Evolutionary conservation across 2,888 invertebrate species (phyloP).

Genomic region (Leptinotarsa haldemani): DNA sequence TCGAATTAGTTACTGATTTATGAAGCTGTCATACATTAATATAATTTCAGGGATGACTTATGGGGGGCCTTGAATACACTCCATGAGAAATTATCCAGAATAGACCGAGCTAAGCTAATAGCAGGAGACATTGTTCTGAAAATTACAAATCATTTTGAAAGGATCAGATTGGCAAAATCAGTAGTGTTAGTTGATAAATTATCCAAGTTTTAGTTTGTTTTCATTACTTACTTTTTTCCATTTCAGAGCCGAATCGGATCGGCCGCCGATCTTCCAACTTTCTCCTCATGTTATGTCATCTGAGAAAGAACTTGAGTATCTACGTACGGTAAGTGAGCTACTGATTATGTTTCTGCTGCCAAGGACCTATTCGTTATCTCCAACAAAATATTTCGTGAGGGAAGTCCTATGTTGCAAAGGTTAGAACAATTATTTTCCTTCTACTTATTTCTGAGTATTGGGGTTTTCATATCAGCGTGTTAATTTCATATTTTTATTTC

Average conservation of each 20-base stretch:
- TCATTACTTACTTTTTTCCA: constrained; percentile 13
- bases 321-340: constrained; percentile 85
- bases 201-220: background rate
- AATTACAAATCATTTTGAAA: constrained; percentile 87
- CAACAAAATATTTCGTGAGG: constrained; percentile 82
- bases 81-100: constrained; percentile 77
- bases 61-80: constrained; percentile 85
- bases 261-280: constrained; percentile 77
- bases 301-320: constrained; percentile 82
- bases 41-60: constrained; percentile 76
- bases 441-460: background rate
- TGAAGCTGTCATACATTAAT: background rate
- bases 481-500: constrained; percentile 53
- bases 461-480: background rate
- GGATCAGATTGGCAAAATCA: constrained; percentile 81
- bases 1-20: background rate
- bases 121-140: constrained; percentile 85
- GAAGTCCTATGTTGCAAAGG: constrained; percentile 88
- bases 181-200: constrained; percentile 73
- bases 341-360: constrained; percentile 85
- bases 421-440: constrained; percentile 63
- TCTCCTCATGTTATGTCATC: constrained; percentile 79
- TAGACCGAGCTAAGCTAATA: constrained; percentile 85
- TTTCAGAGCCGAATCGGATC: constrained; percentile 72
- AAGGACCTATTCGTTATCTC: constrained; percentile 81